Evolutionary conservation across 2,888 invertebrate genomes (phyloP).

Genomic region (Drosophila differens): DNA sequence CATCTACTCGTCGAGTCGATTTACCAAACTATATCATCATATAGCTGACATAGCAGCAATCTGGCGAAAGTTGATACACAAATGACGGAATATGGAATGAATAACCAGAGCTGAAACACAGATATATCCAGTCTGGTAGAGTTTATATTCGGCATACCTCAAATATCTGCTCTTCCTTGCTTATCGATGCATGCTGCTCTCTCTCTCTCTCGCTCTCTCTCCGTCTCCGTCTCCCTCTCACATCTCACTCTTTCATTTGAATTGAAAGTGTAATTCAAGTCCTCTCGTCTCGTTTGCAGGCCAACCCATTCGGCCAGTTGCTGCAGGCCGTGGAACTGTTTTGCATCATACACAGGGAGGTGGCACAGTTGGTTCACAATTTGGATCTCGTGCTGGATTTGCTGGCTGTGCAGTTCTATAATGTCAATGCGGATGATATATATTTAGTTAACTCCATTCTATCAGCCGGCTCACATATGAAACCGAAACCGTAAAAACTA

Average conservation of each 20-base stretch:
- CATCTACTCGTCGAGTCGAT: no score
- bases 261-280: neutral
- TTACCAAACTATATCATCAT: no score
- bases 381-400: neutral
- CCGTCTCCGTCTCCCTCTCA: neutral
- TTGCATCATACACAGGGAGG: constrained; percentile 24
- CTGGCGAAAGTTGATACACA: neutral
- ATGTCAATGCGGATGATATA: constrained; percentile 24
- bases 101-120: neutral
- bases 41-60: no score
- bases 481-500: no score
- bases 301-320: neutral
- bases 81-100: neutral
- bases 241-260: neutral
- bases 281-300: constrained; percentile 1
- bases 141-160: neutral
- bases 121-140: neutral
- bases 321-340: constrained; percentile 25
- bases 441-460: constrained; percentile 51
- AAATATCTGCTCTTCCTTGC: neutral
- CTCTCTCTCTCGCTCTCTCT: neutral
- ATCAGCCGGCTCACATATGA: constrained; percentile 19
- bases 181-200: neutral
- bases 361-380: neutral
- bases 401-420: neutral